phyloP scores from a whole-genome alignment of 2,797 vertebrate species.

The Antrozous pallidus region DNA sequence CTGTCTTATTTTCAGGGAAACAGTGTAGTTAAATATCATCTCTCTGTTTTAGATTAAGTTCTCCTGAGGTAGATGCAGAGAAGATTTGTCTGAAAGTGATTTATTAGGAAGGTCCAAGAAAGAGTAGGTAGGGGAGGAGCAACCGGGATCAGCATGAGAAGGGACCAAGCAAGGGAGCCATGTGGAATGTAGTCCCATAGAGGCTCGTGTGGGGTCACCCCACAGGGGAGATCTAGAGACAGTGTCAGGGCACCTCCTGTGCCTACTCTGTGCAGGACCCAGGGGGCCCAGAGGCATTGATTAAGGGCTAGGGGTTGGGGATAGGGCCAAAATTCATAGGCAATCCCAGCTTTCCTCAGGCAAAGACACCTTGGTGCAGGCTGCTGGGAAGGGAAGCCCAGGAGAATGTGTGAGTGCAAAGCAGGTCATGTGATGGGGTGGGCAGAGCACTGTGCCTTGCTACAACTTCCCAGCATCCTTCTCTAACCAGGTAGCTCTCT shows the following conservation, averaged over 20 bases:
- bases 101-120: not conserved
- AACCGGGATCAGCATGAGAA: not conserved
- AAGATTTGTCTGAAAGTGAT: not conserved
- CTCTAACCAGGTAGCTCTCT: not conserved
- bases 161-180: not conserved
- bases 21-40: not conserved
- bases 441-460: rapidly evolving
- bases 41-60: not conserved
- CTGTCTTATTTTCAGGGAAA: too few relatives aligned
- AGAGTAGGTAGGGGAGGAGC: not conserved
- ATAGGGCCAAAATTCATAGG: not conserved
- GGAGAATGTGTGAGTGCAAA: rapidly evolving
- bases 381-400: not conserved
- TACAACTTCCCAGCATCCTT: not conserved
- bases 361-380: not conserved
- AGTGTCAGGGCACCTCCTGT: not conserved
- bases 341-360: not conserved
- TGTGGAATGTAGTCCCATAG: not conserved
- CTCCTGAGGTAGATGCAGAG: not conserved
- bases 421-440: rapidly evolving
- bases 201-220: not conserved
- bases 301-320: not conserved
- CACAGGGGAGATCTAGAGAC: not conserved
- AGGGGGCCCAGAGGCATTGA: not conserved
- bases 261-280: not conserved